Evolutionary conservation across 2,113 vertebrate species (phyloP), one percentile per base, ranked within the genome.

Genomic region (Hyperopisus bebe): DNA sequence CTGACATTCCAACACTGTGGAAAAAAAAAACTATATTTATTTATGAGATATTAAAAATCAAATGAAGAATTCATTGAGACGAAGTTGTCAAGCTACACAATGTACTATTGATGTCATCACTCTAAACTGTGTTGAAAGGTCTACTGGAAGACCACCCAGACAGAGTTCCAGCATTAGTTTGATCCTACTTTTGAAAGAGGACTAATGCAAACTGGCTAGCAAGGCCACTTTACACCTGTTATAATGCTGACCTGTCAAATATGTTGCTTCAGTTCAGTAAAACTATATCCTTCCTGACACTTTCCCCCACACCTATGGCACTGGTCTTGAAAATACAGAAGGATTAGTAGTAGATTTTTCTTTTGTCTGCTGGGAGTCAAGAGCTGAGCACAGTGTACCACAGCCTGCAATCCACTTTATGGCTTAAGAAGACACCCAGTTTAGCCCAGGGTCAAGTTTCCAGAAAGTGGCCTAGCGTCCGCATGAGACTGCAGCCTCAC

Each of bases 361-460:
- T 74, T 39, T 80, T 13, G 31, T 80, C 35, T 80, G 13, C 35
- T 44, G 42, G 5, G 8, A 46, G 48, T 86, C 11, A 31, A 35
- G 50, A 55, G 24, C n/a, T 31, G 48, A 87, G 47, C 85, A 53
- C 27, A 31, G 48, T 19, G 48, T 53, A 55, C 48, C 85, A 86
- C 46, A 50, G 83, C 27, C 50, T 53, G 47, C 31, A 47, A 35
- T 53, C 85, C 48, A 35, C 85, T 87, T 51, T 47, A 19, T 51
- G 31, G 47, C 84, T 51, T 47, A 39, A 87, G 50, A 87, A 87
- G 85, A 35, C 85, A 27, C 48, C 85, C 85, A 87, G n/a, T 35
- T 53, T 87, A 87, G 85, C 85, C 11, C 50, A 35, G 85, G 85
- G 11, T 87, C 50, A 55, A 47, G 50, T 87, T 87, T 87, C 85